A percentile compares a stretch with the other conserved stretches of the same genome.
Evolutionary conservation across 2,113 vertebrate genomes (phyloP).

Genomic region (Petrocephalus microphthalmus): DNA sequence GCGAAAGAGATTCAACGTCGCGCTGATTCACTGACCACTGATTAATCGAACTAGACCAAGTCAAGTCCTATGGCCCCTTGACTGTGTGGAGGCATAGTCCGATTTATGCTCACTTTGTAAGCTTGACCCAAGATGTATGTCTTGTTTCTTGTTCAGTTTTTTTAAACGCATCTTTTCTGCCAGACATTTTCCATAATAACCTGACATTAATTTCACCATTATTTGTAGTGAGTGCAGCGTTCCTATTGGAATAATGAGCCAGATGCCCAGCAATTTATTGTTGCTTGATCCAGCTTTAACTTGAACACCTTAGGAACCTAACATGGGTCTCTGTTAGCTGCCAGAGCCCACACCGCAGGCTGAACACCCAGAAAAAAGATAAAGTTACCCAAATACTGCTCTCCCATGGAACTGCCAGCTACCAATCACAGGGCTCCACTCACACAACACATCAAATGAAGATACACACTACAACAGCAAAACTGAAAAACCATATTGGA

Average conservation of each 20-base stretch:
- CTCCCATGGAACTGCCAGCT: background rate
- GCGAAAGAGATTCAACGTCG: background rate
- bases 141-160: background rate
- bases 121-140: background rate
- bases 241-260: background rate
- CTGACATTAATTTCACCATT: background rate
- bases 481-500: background rate
- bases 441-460: background rate
- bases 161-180: background rate
- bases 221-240: background rate
- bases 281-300: background rate
- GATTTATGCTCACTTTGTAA: background rate
- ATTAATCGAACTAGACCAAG: background rate
- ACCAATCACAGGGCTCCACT: no score
- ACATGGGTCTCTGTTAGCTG: background rate
- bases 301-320: background rate
- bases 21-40: background rate
- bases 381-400: background rate
- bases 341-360: background rate
- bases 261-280: no score
- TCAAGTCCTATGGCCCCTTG: background rate
- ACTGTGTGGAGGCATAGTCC: background rate
- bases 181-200: background rate
- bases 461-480: background rate
- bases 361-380: background rate